Base-by-base conservation (phyloP, 2,797 vertebrate species). In the Microchirus variegatus region DNA sequence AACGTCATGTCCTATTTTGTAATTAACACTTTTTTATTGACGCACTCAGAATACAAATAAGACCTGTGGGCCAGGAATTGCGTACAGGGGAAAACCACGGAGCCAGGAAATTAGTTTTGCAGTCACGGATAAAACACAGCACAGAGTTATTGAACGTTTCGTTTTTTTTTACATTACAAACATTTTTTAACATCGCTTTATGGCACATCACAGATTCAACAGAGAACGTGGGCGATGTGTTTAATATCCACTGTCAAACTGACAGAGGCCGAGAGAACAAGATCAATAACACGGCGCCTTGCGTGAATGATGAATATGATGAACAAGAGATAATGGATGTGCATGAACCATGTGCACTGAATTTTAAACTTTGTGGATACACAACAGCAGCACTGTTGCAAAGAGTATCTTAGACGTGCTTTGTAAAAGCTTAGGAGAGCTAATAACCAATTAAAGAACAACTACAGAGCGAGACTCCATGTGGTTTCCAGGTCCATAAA, bases 51-150 rank as follows among this genome's bases (percentile, higher is more conserved):
- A 61, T 40, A 66, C 38, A 74, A 79, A 80, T 56, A 13, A 42
- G 16, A 14, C 22, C 19, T 43, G 22, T 31, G 22, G 50, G 51
- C 48, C 63, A 60, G 72, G 69, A 71, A 65, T 74, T 73, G 37
- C 74, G 31, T 58, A 31, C 22, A n/a, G n/a, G 22, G 16, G 38
- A 37, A 61, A 70, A 70, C 17, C 54, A 46, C n/a, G 22, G 52
- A 55, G 16, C n/a, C 77, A 76, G 77, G 80, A 81, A 77, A 80
- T 86, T 70, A 64, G 58, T 52, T 52, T 49, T 53, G 38, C 31
- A 67, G 51, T 38, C 42, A 49, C 3, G 3, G 59, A 74, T 53
- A 72, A 55, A 63, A 65, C 37, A 58, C 41, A 76, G 78, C 69
- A 70, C 50, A 31, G 13, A 67, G 49, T 75, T 69, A 63, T 72